Percentiles rank a stretch among this genome's conserved stretches.
Evolutionary conservation across 2,797 vertebrate species (phyloP).

Genomic region (Chrosomus eos): DNA sequence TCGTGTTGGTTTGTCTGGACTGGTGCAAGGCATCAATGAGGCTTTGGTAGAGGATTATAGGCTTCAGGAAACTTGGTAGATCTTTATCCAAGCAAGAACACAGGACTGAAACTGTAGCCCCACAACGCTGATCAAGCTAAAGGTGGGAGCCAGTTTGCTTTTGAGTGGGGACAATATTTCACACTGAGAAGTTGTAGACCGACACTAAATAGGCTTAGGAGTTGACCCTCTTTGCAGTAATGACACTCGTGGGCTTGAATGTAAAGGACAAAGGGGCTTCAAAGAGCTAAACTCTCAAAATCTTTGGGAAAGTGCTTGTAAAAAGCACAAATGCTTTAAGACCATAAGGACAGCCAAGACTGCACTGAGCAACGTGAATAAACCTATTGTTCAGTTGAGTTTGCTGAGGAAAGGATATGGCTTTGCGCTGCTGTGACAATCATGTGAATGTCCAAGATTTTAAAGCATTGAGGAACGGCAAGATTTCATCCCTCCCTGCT

Average conservation of each 20-base stretch:
- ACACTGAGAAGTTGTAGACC: conserved; percentile 44
- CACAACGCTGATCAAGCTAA: conserved; percentile 15
- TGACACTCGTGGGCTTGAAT: conserved; percentile 36
- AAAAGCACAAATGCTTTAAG: conserved; percentile 34
- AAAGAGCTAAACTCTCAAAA: conserved; percentile 41
- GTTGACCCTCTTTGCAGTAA: conserved; percentile 20
- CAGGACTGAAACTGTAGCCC: conserved; percentile 41
- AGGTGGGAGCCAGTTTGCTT: not conserved
- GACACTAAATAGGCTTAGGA: conserved; percentile 43
- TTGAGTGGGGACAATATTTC: conserved; percentile 32
- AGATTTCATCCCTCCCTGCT: conserved; percentile 50
- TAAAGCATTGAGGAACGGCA: not conserved
- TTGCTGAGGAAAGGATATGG: conserved; percentile 44
- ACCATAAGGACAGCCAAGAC: conserved; percentile 25
- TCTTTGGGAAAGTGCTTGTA: conserved; percentile 48
- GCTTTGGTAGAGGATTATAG: conserved; percentile 71
- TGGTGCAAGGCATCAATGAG: conserved; percentile 38
- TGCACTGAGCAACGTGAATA: conserved; percentile 28
- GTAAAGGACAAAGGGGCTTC: conserved; percentile 55
- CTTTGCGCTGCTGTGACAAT: conserved; percentile 39
- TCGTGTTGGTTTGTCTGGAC: conserved; percentile 65
- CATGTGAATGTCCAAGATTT: conserved; percentile 20
- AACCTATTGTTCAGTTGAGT: conserved; percentile 37
- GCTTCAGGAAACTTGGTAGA: conserved; percentile 61
- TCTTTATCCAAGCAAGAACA: conserved; percentile 62